phyloP scores from a whole-genome alignment of 2,888 invertebrate species.

The Lochmaea capreae region DNA sequence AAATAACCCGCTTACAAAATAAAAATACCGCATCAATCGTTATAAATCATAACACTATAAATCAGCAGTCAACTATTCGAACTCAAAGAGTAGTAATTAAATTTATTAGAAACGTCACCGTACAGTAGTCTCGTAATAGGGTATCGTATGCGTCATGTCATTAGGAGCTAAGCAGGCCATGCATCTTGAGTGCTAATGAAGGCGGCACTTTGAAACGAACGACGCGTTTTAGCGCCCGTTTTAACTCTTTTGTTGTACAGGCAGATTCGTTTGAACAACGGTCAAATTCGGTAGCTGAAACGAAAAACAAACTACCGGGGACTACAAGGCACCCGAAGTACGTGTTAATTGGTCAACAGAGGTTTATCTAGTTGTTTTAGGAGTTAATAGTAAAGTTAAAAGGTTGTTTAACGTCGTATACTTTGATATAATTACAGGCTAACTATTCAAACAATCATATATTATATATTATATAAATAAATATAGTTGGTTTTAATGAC shows the following conservation, averaged over 20 bases:
- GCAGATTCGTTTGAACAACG: slow-evolving; percentile 25
- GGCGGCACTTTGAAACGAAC: slow-evolving; percentile 50
- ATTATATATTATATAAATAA: too few species aligned
- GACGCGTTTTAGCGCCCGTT: slow-evolving; percentile 43
- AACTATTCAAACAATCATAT: too few species aligned
- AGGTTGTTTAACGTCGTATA: background rate
- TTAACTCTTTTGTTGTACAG: slow-evolving; percentile 29
- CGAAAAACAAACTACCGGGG: slow-evolving; percentile 24
- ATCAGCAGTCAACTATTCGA: slow-evolving; percentile 47
- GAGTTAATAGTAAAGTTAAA: background rate
- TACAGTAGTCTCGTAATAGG: slow-evolving; percentile 52
- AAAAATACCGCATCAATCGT: slow-evolving; percentile 44
- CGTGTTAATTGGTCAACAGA: slow-evolving; percentile 27
- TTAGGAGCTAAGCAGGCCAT: slow-evolving; percentile 54
- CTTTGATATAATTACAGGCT: background rate
- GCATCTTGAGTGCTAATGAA: slow-evolving; percentile 57
- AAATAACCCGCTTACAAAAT: slow-evolving; percentile 47
- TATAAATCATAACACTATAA: slow-evolving; percentile 54
- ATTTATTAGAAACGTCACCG: slow-evolving; percentile 55
- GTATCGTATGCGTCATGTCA: slow-evolving; percentile 56
- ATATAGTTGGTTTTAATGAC: too few species aligned
- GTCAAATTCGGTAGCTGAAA: slow-evolving; percentile 35
- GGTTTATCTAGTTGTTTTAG: background rate
- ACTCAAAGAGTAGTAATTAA: slow-evolving; percentile 53
- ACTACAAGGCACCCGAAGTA: slow-evolving; percentile 10